Evolutionary conservation across 2,113 vertebrate species (phyloP).

Genomic region (Sardina pilchardus): DNA sequence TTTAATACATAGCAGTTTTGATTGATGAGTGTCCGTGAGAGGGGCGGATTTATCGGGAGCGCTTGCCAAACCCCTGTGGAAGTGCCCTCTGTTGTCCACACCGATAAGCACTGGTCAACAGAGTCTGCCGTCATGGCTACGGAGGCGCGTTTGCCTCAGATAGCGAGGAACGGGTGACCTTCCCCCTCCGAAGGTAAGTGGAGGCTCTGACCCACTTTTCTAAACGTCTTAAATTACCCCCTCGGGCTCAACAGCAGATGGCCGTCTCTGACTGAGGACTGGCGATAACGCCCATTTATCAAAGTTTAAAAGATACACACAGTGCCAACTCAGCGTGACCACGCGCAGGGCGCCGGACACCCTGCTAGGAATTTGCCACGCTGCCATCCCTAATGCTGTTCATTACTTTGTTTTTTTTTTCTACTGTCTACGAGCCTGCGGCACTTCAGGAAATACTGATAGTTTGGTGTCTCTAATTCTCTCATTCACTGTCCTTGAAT

Average conservation of each 20-base stretch:
- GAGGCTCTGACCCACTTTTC: constrained; percentile 72
- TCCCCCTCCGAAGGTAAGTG: constrained; percentile 56
- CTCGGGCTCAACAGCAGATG: constrained; percentile 68
- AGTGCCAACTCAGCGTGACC: constrained; percentile 64
- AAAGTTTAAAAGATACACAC: constrained; percentile 35
- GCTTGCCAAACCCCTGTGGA: neutral
- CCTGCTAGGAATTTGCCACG: constrained; percentile 51
- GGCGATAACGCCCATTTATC: constrained; percentile 74
- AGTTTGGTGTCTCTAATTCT: constrained; percentile 26
- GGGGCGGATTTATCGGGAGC: neutral
- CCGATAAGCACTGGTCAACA: constrained; percentile 62
- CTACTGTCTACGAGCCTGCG: constrained; percentile 45
- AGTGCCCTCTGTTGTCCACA: constrained; percentile 28
- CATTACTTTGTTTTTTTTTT: constrained; percentile 64
- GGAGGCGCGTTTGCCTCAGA: constrained; percentile 44
- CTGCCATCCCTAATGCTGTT: constrained; percentile 62
- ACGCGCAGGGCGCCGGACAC: constrained; percentile 69
- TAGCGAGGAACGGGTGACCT: constrained; percentile 61
- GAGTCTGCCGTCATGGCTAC: constrained; percentile 47
- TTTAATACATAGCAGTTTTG: neutral
- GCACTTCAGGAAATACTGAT: constrained; percentile 38
- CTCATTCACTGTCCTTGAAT: constrained; percentile 45
- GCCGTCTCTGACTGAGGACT: constrained; percentile 69
- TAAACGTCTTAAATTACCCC: constrained; percentile 66
- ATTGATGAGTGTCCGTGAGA: neutral